Evolutionary conservation across 2,797 vertebrate species (phyloP).

Genomic region (Babyrousa celebensis): DNA sequence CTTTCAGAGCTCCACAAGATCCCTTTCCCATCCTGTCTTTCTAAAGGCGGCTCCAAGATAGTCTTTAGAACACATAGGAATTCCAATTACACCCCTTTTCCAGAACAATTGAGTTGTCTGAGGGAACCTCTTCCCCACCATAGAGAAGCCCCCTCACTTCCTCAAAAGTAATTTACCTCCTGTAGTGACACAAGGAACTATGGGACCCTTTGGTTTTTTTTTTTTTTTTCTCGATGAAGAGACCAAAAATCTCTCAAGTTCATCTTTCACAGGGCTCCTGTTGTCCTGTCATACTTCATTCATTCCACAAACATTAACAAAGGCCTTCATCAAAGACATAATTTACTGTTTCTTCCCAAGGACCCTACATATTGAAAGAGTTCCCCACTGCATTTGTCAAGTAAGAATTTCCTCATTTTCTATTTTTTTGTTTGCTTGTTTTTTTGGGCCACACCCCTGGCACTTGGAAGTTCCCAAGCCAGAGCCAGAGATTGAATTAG

Average conservation of each 20-base stretch:
- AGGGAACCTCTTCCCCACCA: not conserved
- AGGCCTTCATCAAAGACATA: not conserved
- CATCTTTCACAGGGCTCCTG: not conserved
- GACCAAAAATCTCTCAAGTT: not conserved
- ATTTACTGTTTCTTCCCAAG: constrained; percentile 1
- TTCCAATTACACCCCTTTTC: not conserved
- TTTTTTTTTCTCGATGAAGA: not conserved
- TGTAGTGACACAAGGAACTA: not conserved
- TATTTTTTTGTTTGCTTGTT: not conserved
- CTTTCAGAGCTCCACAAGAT: not conserved
- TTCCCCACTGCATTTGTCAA: not conserved
- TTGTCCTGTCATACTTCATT: not conserved
- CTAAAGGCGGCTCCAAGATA: not conserved
- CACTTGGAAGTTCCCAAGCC: no score
- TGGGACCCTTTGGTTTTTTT: no score
- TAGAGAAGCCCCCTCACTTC: constrained; percentile 30
- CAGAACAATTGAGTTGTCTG: not conserved
- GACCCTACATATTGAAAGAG: not conserved
- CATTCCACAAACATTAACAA: constrained; percentile 21
- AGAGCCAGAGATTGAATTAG: no score
- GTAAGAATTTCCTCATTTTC: not conserved
- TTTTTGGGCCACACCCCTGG: no score
- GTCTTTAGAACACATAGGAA: not conserved
- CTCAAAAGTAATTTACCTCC: constrained; percentile 31
- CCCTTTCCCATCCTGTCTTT: not conserved